Evolutionary conservation across 2,113 vertebrate genomes (phyloP), one percentile per base, ranked within the genome.

Genomic region (Tamias sibiricus): DNA sequence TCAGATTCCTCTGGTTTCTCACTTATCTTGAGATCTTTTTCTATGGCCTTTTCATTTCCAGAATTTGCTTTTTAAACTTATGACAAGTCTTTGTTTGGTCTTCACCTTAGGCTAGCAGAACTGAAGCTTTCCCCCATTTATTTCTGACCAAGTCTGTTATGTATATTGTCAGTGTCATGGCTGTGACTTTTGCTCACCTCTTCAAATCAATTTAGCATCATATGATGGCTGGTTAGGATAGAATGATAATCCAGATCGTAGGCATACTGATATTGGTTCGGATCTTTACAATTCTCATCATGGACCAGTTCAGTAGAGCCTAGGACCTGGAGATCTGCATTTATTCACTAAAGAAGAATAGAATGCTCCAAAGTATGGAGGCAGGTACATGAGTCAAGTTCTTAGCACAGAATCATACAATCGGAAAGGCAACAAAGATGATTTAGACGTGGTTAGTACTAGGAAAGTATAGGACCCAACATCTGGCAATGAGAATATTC

Each of bases 351-450:
- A 68, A 72, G 44, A 69, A 85, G n/a, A 44, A 87, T 0, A 68
- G 42, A 95, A 68, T 69, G 19, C 8, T 84, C 13, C 72, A 10
- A 86, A 62, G 32, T 81, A 57, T 40, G 35, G 12, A 72, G 12
- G 16, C 4, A 81, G 13, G 19, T 54, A 87, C 80, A 93, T 71
- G n/a, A 93, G 3, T 87, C 69, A 35, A 91, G 64, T 64, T 95
- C 49, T 37, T 47, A 72, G 19, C 13, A 71, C 32, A 87, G 90
- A 72, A 47, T 52, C 35, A 22, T 4, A 32, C 72, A 6, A 87
- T 86, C 54, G 75, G 86, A 90, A 95, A 68, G 62, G n/a, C 13
- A 80, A 40, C 83, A 57, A 80, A 86, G 22, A 42, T 85, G 66
- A 92, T 66, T 85, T 79, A 80, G 40, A 82, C n/a, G 22, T 68